A percentile compares a stretch with the other conserved stretches of the same genome.
phyloP scores from a whole-genome alignment of 2,888 invertebrate species.

The Fissipunctia ypsillon region DNA sequence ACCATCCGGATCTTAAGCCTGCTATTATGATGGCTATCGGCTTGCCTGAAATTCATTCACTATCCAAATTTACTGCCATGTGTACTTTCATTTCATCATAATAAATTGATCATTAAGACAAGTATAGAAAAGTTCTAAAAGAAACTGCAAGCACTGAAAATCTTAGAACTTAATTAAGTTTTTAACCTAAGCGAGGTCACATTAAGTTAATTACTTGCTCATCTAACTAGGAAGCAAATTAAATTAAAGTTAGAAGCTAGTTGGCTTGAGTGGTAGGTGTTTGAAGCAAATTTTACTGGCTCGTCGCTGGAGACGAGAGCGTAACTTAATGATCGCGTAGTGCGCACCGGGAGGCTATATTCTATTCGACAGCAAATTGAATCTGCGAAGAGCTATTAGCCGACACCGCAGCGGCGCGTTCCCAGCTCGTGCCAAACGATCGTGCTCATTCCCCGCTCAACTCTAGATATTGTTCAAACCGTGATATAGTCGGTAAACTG shows the following conservation, averaged over 20 bases:
- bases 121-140: not conserved
- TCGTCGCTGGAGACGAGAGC: conserved; percentile 78
- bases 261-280: conserved; percentile 74
- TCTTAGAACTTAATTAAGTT: conserved; percentile 41
- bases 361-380: conserved; percentile 88
- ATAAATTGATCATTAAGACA: not conserved
- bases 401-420: conserved; percentile 83
- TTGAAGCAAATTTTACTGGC: conserved; percentile 79
- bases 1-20: not conserved
- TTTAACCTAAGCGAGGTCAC: conserved; percentile 59
- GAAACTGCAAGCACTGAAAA: conserved; percentile 13
- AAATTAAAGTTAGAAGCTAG: conserved; percentile 72
- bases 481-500: conserved; percentile 76
- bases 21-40: not conserved
- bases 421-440: conserved; percentile 83
- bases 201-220: conserved; percentile 67
- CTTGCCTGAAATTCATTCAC: not conserved
- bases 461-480: conserved; percentile 79
- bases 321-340: conserved; percentile 88
- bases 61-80: not conserved
- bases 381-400: conserved; percentile 89
- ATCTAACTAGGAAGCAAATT: conserved; percentile 68
- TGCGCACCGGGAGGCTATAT: conserved; percentile 85
- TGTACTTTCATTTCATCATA: not conserved
- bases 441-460: conserved; percentile 79